Evolutionary conservation across 2,797 vertebrate genomes (phyloP), one percentile per base, ranked within the genome.

Genomic region (Liparis tanakae): DNA sequence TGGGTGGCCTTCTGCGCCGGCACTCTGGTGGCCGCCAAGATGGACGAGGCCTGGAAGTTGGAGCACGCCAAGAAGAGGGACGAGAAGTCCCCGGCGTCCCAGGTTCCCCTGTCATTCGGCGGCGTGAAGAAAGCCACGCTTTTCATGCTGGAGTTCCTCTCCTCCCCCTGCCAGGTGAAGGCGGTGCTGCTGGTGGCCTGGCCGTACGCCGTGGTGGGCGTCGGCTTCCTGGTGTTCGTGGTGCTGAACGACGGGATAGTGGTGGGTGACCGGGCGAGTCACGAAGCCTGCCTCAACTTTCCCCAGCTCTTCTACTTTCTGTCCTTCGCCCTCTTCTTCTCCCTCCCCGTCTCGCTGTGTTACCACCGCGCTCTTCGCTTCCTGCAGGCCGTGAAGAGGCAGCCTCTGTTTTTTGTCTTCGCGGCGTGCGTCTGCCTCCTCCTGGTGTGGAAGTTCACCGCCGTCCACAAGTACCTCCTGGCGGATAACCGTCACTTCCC

Each of bases 291-390:
- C 84, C 91, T 99, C 54, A 96, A 99, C 87, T 92, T 96, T 56
- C 97, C 98, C 58, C 98, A 99, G 67, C 79, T 99, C 0, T 98
- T 99, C 82, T 99, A 99, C 53, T 99, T 98, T 88, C 86, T 97
- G 81, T 95, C 95, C 1, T 99, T 99, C 72, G 83, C 96, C 2
- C 78, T 92, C 20, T 89, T 96, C 74, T 99, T 99, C 93, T 97
- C 97, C 2, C 90, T 95, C 54, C 95, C 95, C 30, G 86, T 96
- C 50, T 91, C 96, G 0, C 15, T 98, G 14, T 96, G 95, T 18
- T 91, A 87, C 50, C 33, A 92, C 70, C 97, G 96, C 61, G 54
- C 91, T 39, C 82, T 91, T 20, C 92, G 91, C 57, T 99, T 98
- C 83, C 76, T 97, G 60, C 89, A 87, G 64, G 92, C 94, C 0